Evolutionary conservation across 2,888 invertebrate genomes (phyloP).

Genomic region (Zygothrica quintamaculata): DNA sequence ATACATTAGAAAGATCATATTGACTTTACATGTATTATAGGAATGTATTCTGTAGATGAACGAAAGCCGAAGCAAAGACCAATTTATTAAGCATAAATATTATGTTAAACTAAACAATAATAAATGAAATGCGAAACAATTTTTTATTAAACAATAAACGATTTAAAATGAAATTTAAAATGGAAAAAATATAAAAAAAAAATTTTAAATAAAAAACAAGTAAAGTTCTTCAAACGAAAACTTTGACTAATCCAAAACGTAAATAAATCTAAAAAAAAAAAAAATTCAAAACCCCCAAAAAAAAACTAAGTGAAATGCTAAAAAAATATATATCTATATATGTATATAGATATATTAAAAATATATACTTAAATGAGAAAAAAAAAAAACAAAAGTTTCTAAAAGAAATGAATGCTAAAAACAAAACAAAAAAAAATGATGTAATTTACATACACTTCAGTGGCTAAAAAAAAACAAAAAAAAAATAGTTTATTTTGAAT

Average conservation of each 20-base stretch:
- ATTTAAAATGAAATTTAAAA: constrained; percentile 27
- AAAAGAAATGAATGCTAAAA: constrained; percentile 60
- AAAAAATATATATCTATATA: constrained; percentile 21
- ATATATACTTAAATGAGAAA: constrained; percentile 18
- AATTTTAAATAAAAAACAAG: constrained; percentile 32
- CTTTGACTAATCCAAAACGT: constrained; percentile 45
- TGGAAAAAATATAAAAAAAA: constrained; percentile 17
- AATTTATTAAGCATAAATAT: constrained; percentile 73
- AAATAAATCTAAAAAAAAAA: constrained; percentile 25
- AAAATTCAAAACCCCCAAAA: constrained; percentile 22
- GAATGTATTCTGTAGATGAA: constrained; percentile 73
- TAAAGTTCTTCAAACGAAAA: constrained; percentile 21
- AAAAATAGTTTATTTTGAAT: constrained; percentile 76
- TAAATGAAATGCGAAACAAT: constrained; percentile 56
- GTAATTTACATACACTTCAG: constrained; percentile 51
- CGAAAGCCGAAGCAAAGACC: constrained; percentile 77
- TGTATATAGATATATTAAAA: no score
- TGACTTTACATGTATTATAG: constrained; percentile 77
- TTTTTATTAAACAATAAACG: constrained; percentile 58
- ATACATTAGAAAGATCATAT: constrained; percentile 61
- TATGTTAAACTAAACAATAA: constrained; percentile 71
- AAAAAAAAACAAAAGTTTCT: constrained; percentile 52
- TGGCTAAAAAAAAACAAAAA: constrained; percentile 57
- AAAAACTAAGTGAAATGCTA: constrained; percentile 34
- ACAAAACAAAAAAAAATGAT: constrained; percentile 25